phyloP scores from a whole-genome alignment of 2,888 invertebrate genomes.

The Acrobeloides nanus region DNA sequence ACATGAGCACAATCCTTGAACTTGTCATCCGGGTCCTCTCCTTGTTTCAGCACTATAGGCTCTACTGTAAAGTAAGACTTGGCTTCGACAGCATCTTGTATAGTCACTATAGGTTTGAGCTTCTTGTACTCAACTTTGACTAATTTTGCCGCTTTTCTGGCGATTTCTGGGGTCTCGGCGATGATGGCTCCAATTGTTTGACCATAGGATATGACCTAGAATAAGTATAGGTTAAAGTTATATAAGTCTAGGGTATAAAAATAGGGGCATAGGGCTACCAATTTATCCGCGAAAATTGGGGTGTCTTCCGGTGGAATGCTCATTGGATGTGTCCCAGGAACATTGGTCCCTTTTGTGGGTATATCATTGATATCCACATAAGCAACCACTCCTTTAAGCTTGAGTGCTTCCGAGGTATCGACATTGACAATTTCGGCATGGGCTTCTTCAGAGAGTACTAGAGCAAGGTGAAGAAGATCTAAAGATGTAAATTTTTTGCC shows the following conservation, averaged over 20 bases:
- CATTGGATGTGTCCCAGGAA: constrained; percentile 9
- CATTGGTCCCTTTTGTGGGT: constrained; percentile 15
- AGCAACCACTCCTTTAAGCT: constrained; percentile 70
- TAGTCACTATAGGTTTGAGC: constrained; percentile 65
- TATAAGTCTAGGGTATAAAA: too few relatives aligned
- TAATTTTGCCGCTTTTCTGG: constrained; percentile 72
- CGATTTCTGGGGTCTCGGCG: constrained; percentile 67
- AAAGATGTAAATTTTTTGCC: constrained; percentile 1
- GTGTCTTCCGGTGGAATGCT: constrained; percentile 67
- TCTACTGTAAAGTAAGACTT: constrained; percentile 18
- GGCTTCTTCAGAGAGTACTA: constrained; percentile 73
- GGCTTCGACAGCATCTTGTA: too few relatives aligned
- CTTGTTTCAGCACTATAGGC: constrained; percentile 19
- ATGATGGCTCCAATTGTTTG: constrained; percentile 52
- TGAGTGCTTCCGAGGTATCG: constrained; percentile 68
- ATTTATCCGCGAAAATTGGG: constrained; percentile 74
- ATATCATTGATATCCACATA: constrained; percentile 66
- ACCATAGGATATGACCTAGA: constrained; percentile 62
- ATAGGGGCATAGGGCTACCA: too few relatives aligned
- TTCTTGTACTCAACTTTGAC: constrained; percentile 77
- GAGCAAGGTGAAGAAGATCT: constrained; percentile 62
- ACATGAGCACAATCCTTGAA: constrained; percentile 13
- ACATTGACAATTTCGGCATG: constrained; percentile 73
- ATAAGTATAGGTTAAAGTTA: too few relatives aligned
- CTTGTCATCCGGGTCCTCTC: constrained; percentile 18